Evolutionary conservation across 2,113 vertebrate species (phyloP).

Genomic region (Cromileptes altivelis): DNA sequence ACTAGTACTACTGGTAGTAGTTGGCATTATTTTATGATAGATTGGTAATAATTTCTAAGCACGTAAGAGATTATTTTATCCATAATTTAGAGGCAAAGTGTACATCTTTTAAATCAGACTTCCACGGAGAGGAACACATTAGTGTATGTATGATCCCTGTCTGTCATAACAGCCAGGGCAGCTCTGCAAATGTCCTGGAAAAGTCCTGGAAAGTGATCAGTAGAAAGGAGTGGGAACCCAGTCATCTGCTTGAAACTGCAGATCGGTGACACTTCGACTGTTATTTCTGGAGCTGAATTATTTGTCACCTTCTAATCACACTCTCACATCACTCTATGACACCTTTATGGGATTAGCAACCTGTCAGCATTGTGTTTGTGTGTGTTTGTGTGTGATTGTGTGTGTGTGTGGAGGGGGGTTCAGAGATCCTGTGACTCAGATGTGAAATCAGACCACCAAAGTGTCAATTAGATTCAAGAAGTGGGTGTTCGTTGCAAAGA

Average conservation of each 20-base stretch:
- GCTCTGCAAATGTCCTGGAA: too few relatives aligned
- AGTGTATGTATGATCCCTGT: too few relatives aligned
- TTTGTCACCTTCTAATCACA: slow-evolving; percentile 65
- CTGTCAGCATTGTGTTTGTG: slow-evolving; percentile 32
- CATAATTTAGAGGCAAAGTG: too few relatives aligned
- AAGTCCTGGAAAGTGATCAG: too few relatives aligned
- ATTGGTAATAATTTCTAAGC: too few relatives aligned
- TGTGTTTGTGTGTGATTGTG: background rate
- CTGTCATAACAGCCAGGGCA: too few relatives aligned
- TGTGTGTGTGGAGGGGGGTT: slow-evolving; percentile 4
- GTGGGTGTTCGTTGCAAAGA: slow-evolving; percentile 42
- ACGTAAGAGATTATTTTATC: too few relatives aligned
- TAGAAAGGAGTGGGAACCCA: too few relatives aligned
- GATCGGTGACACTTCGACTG: slow-evolving; percentile 38
- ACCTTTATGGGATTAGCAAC: slow-evolving; percentile 58
- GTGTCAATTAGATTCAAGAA: slow-evolving; percentile 64
- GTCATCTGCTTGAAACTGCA: slow-evolving; percentile 44
- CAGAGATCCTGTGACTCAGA: slow-evolving; percentile 44
- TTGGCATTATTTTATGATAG: too few relatives aligned
- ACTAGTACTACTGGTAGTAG: too few relatives aligned
- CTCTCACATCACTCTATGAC: slow-evolving; percentile 47
- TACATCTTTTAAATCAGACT: too few relatives aligned
- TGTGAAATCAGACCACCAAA: slow-evolving; percentile 43
- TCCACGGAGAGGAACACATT: too few relatives aligned
- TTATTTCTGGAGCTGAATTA: slow-evolving; percentile 62